Percentiles rank a stretch among this genome's conserved stretches.
Conservation (phyloP, 2,113 vertebrate genomes). For the Pseudopodoces humilis region DNA sequence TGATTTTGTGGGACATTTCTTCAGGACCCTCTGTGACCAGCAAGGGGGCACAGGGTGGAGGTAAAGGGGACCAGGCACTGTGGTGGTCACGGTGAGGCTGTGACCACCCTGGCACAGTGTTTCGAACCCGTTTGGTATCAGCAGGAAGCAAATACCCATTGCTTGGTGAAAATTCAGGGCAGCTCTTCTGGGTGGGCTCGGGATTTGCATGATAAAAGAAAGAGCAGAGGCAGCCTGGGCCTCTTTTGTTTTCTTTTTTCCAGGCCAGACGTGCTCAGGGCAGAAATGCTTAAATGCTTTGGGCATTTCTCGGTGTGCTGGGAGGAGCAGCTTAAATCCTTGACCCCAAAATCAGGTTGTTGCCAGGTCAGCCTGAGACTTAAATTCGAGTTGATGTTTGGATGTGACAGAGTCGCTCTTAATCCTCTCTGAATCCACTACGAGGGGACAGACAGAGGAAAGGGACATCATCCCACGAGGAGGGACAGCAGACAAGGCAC, state of each 20-base stretch:
- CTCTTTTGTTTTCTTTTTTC: constrained; percentile 31
- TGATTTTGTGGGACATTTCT: neutral
- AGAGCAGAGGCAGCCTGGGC: constrained; percentile 1
- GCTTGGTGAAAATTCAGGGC: neutral
- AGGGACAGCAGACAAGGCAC: neutral
- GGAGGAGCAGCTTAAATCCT: constrained; percentile 35
- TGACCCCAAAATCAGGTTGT: constrained; percentile 19
- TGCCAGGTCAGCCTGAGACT: constrained; percentile 47
- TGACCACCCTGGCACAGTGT: neutral
- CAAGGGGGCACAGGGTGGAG: neutral
- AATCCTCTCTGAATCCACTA: constrained; percentile 43
- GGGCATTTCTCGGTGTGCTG: neutral
- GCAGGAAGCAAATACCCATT: neutral
- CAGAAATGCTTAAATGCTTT: constrained; percentile 42
- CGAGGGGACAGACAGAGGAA: neutral
- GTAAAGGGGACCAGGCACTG: neutral
- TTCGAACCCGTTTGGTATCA: neutral
- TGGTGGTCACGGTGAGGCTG: neutral
- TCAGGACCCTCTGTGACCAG: neutral
- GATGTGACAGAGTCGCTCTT: constrained; percentile 21
- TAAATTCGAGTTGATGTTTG: constrained; percentile 58
- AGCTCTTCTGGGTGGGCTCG: neutral
- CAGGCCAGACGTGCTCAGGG: constrained; percentile 43
- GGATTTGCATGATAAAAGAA: constrained; percentile 60
- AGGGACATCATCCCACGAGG: neutral